Percentiles rank a stretch among this genome's conserved stretches.
Conservation (phyloP, 1,140 invertebrate genomes). For the Planococcus citri region DNA sequence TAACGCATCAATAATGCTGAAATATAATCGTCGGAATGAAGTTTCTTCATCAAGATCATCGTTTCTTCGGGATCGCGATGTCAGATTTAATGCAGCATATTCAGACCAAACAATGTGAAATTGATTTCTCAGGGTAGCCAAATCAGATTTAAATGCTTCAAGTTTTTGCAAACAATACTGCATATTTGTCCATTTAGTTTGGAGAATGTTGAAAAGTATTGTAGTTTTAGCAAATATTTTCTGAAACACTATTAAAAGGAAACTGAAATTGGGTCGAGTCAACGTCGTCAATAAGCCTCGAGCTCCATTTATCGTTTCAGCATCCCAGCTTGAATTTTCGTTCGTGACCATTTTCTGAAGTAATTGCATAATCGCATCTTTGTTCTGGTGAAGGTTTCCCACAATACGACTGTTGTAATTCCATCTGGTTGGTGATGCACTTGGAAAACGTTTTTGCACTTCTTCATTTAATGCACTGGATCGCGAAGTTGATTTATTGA, state of each 20-base stretch:
- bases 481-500: constrained; percentile 26
- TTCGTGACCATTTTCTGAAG: constrained; percentile 14
- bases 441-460: constrained; percentile 22
- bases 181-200: constrained; percentile 23
- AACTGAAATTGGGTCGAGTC: constrained; percentile 22
- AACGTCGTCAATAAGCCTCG: constrained; percentile 14
- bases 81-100: too few relatives aligned
- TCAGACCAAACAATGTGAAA: constrained; percentile 22
- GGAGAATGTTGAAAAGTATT: constrained; percentile 23
- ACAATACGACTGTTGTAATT: constrained; percentile 21
- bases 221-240: constrained; percentile 21
- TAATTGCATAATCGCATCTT: constrained; percentile 7
- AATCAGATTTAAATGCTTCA: constrained; percentile 16
- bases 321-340: constrained; percentile 11
- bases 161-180: constrained; percentile 21
- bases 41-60: too few relatives aligned
- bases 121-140: constrained; percentile 9
- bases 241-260: constrained; percentile 22
- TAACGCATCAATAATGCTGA: too few relatives aligned
- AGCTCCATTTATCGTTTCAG: constrained; percentile 21
- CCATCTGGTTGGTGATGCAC: constrained; percentile 16
- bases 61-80: too few relatives aligned
- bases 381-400: constrained; percentile 13
- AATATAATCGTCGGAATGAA: too few relatives aligned
- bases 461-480: constrained; percentile 5